Base-by-base conservation (phyloP, 92 coral and sea anemone genomes). In the Meandrina meandrites region DNA sequence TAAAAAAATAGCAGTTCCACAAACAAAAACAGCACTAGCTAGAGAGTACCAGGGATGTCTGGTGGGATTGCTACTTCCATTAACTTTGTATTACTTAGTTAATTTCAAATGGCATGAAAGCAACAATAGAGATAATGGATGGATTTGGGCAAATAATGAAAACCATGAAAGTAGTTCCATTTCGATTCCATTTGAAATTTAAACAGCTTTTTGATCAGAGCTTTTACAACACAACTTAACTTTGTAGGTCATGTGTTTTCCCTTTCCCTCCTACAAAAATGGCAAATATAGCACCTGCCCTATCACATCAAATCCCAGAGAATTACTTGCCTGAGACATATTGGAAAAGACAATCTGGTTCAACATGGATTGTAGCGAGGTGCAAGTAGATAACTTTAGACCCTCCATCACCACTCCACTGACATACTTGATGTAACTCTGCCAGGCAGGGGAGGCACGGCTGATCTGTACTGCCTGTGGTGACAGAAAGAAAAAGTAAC, bases 381-480 rank as follows among this genome's bases (percentile, higher is more conserved):
- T 75, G 28, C 92, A 83, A 8, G 96, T 94, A 47, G 99, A 95
- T 19, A 84, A 89, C 81, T 91, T 90, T 22, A 97, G 86, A 27
- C 99, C 98, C 50, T 91, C 91, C 82, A 97, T 80, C 45, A 97
- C 92, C 17, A 85, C 96, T 81, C 91, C 94, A 84, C 98, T 97
- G 81, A 97, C 94, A 83, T 89, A 84, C 88, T 84, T 94, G 85
- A 92, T 92, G 90, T 97, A 97, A 84, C 92, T 92, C 91, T 95
- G 98, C 99, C 99, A 97, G n/a, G 99, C 93, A 21, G 99, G 99
- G 0, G 99, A 97, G 47, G 99, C 99, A 27, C 98, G 98, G 90
- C 99, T 96, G 28, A 96, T 94, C 91, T 96, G 99, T 8, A 91
- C 98, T 77, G 98, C 99, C 99, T 96, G 87, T 22, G 89, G 84